These are phyloP conservation scores for Stegastes partitus DNA, from an alignment of 2,113 vertebrate genomes.

Conservation along the genomic window DNA sequence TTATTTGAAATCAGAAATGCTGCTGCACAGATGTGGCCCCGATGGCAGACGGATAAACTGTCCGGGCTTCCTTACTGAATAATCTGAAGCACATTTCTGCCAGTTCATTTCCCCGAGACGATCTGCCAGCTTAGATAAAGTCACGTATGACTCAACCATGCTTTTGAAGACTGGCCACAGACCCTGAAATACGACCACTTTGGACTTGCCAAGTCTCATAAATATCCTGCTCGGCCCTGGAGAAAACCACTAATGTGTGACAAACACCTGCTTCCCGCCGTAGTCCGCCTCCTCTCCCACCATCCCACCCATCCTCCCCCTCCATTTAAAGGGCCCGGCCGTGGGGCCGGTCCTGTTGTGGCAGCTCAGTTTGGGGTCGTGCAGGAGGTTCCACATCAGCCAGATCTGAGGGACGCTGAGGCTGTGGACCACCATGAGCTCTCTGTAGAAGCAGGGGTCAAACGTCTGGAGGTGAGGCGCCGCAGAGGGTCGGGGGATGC, in stretches of 20 bases:
- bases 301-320: background rate
- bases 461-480: constrained; percentile 94
- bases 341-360: constrained; percentile 77
- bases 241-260: constrained; percentile 52
- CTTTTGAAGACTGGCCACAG: constrained; percentile 10
- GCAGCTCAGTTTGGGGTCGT: constrained; percentile 88
- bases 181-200: background rate
- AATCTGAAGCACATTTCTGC: constrained; percentile 31
- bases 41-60: background rate
- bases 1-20: background rate
- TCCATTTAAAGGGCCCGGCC: constrained; percentile 84
- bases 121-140: constrained; percentile 29
- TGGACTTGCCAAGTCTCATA: background rate
- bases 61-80: constrained; percentile 9
- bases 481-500: constrained; percentile 92
- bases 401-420: constrained; percentile 95
- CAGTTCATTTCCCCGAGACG: constrained; percentile 49
- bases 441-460: constrained; percentile 95
- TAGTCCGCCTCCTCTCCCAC: constrained; percentile 47
- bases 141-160: constrained; percentile 20
- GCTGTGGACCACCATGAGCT: constrained; percentile 97
- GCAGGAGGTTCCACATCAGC: constrained; percentile 97
- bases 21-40: constrained; percentile 15
- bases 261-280: constrained; percentile 52
- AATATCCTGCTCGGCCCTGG: background rate